A percentile compares a stretch with the other conserved stretches of the same genome.
Conservation (phyloP, 1,140 invertebrate species). For the Megathymus violae region DNA sequence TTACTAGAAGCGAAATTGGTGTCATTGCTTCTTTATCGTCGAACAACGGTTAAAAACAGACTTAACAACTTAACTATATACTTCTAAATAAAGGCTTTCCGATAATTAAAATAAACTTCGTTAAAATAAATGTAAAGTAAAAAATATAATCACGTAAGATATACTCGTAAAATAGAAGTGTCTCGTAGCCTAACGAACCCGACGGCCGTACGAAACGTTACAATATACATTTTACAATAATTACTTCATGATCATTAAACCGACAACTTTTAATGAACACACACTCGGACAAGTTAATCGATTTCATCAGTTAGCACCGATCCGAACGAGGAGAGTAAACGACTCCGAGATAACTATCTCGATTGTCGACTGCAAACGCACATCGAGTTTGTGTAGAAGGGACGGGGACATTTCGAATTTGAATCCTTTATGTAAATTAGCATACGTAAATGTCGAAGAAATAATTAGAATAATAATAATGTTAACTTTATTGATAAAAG, state of each 20-base stretch:
- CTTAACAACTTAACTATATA: too few relatives aligned
- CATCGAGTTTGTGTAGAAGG: background rate
- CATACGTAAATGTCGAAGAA: too few relatives aligned
- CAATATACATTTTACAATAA: constrained; percentile 11
- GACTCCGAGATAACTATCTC: constrained; percentile 14
- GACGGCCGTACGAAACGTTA: background rate
- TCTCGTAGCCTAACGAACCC: background rate
- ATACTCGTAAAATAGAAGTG: background rate
- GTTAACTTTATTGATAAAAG: too few relatives aligned
- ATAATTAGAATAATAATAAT: too few relatives aligned
- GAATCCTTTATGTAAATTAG: too few relatives aligned
- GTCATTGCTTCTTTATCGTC: too few relatives aligned
- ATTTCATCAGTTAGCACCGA: constrained; percentile 26
- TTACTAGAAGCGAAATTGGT: too few relatives aligned
- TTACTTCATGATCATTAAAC: constrained; percentile 29
- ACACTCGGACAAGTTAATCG: constrained; percentile 30
- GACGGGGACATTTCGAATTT: too few relatives aligned
- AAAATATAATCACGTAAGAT: background rate
- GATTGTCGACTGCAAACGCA: background rate
- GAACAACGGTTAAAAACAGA: too few relatives aligned
- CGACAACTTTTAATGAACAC: constrained; percentile 29
- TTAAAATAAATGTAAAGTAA: too few relatives aligned
- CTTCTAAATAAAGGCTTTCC: too few relatives aligned
- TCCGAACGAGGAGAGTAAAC: constrained; percentile 20
- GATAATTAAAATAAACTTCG: too few relatives aligned